Percentiles rank a stretch among this genome's conserved stretches.
Conservation (phyloP, 2,797 vertebrate species). For the Xyrichtys novacula region DNA sequence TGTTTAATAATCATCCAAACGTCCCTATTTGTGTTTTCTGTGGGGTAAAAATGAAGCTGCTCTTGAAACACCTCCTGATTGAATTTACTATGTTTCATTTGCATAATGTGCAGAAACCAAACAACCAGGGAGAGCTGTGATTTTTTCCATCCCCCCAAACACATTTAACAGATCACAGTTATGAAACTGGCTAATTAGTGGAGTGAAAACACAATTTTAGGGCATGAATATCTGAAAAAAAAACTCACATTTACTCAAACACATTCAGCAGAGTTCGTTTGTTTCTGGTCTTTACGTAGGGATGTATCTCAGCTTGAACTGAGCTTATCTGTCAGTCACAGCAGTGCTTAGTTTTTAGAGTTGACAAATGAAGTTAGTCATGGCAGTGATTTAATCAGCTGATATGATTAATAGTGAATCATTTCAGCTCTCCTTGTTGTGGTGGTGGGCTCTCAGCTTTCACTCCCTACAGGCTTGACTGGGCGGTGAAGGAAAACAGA, state of each 20-base stretch:
- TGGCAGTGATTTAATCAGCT: conserved; percentile 25
- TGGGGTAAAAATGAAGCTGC: not conserved
- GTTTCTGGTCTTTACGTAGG: conserved; percentile 7
- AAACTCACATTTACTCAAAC: not conserved
- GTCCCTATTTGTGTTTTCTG: not conserved
- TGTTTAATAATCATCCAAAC: too few relatives aligned
- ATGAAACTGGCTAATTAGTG: conserved; percentile 17
- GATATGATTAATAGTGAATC: conserved; percentile 47
- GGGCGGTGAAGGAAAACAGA: conserved; percentile 21
- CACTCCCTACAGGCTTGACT: conserved; percentile 6
- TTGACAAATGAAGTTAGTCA: conserved; percentile 21
- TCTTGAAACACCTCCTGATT: not conserved
- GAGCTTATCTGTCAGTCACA: conserved; percentile 41
- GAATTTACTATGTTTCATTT: not conserved
- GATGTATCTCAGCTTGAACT: not conserved
- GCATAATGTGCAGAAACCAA: conserved; percentile 2
- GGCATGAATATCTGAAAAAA: conserved; percentile 20
- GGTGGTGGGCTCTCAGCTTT: conserved; percentile 27
- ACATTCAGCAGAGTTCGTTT: not conserved
- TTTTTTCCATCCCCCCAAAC: conserved; percentile 14
- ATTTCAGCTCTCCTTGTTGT: conserved; percentile 9
- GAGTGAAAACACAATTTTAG: conserved; percentile 27
- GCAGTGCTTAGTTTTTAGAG: conserved; percentile 12
- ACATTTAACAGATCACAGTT: not conserved
- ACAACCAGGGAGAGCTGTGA: conserved; percentile 4